Base-by-base conservation (phyloP, 2,888 invertebrate genomes). In the Tipula confusa region DNA sequence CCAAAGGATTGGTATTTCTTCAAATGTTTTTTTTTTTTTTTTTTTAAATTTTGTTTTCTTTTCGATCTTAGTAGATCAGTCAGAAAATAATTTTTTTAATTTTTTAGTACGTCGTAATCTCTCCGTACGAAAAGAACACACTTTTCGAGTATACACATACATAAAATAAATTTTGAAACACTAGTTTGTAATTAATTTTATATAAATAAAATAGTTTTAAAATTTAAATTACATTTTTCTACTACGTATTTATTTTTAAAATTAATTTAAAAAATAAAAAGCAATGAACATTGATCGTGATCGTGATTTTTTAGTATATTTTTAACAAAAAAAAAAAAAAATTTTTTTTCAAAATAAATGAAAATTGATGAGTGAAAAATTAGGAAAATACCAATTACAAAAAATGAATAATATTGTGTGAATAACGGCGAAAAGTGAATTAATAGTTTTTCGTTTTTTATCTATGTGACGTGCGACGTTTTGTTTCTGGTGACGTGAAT, bases 1-100 rank as follows among this genome's bases (percentile, higher is more conserved):
- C 64, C 64, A 64, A 64, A 64, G 64, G 64, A 64, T 64, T 64
- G 64, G 64, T 64, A 64, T 64, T 64, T 64, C 64, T 64, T n/a
- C n/a, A n/a, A n/a, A n/a, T n/a, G 24, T 64, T 64, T 64, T 64
- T 64, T 64, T 1, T 33, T 33, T 33, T 33, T 33, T 33, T 33
- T 33, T 33, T 33, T 33, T 33, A 33, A n/a, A 0, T 43, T 43
- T 38, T 38, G 2, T 38, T 9, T 64, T 64, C 18, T 64, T 64
- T n/a, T 24, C 24, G 24, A 64, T 64, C 64, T 64, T 64, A 64
- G 64, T 64, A 24, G 64, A 64, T 64, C 64, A 64, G 64, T 64
- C n/a, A n/a, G n/a, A n/a, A n/a, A n/a, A 64, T 64, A 64, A n/a
- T n/a, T n/a, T n/a, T 64, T 64, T 18, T 18, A 24, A 64, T 64